These are phyloP conservation scores for Apaloderma vittatum DNA, from an alignment of 2,113 vertebrate genomes.

Conservation along the genomic window DNA sequence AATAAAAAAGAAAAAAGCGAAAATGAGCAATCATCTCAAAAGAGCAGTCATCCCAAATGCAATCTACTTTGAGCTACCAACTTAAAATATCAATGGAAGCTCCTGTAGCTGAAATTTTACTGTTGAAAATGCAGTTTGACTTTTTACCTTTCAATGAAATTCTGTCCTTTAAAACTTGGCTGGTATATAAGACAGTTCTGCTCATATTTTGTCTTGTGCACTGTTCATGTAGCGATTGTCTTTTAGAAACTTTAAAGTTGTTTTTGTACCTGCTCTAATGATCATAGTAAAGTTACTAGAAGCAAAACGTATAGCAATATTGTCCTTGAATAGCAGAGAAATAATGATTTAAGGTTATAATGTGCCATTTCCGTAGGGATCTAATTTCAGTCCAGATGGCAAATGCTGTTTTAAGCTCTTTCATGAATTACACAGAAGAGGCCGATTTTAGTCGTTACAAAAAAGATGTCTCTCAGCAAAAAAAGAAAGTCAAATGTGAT, in stretches of 20 bases:
- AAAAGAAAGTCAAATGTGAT: neutral
- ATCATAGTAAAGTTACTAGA: neutral
- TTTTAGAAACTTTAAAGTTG: neutral
- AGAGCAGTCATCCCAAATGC: neutral
- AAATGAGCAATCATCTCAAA: no score
- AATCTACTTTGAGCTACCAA: neutral
- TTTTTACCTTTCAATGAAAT: neutral
- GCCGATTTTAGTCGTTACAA: neutral
- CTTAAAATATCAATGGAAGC: neutral
- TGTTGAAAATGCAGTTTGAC: neutral
- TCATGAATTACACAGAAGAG: slow-evolving; percentile 39
- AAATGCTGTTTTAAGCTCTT: slow-evolving; percentile 35
- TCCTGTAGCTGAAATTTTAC: neutral
- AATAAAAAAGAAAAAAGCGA: no score
- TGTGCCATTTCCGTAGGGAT: slow-evolving; percentile 10
- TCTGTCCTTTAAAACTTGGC: neutral
- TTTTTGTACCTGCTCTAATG: neutral
- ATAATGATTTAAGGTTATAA: slow-evolving; percentile 32
- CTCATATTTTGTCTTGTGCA: neutral
- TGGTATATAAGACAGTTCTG: neutral
- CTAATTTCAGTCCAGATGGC: slow-evolving; percentile 46
- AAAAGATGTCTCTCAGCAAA: neutral
- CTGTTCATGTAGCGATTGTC: neutral
- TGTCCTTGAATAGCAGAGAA: slow-evolving; percentile 24
- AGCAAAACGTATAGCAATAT: neutral